phyloP scores from a whole-genome alignment of 2,888 invertebrate genomes.

The Cephus spinipes region DNA sequence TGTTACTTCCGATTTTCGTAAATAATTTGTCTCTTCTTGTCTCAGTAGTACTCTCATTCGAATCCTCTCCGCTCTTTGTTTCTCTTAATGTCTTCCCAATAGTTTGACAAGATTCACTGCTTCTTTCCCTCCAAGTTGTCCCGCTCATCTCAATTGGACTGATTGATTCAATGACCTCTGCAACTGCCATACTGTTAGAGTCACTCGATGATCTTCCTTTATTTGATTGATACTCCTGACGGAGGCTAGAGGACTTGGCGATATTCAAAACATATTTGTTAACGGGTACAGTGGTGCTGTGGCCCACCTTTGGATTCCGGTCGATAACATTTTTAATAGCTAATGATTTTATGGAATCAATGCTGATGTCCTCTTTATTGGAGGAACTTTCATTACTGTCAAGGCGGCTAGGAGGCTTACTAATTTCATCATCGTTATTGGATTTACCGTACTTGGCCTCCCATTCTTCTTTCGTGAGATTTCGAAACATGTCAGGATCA shows the following conservation, averaged over 20 bases:
- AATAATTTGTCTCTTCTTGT: slow-evolving; percentile 58
- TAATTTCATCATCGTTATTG: slow-evolving; percentile 6
- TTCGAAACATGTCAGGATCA: slow-evolving; percentile 53
- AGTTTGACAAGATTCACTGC: slow-evolving; percentile 14
- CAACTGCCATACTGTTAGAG: neutral
- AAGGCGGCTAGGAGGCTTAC: neutral
- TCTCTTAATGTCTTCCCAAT: slow-evolving; percentile 13
- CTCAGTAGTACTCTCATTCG: slow-evolving; percentile 52
- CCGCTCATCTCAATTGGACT: neutral
- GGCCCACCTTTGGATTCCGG: neutral
- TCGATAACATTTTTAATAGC: neutral
- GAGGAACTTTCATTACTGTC: neutral
- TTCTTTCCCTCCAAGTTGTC: slow-evolving; percentile 6
- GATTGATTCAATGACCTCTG: neutral
- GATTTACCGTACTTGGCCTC: slow-evolving; percentile 53
- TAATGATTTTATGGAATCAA: neutral
- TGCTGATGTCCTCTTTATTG: neutral
- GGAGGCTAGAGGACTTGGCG: neutral
- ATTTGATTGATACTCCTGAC: neutral
- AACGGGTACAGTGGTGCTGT: neutral
- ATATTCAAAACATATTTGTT: neutral
- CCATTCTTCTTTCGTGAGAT: slow-evolving; percentile 63
- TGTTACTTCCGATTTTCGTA: slow-evolving; percentile 56
- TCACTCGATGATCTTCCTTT: neutral
- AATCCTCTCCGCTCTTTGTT: slow-evolving; percentile 11